Conservation (phyloP, 2,113 vertebrate genomes). For the Amia ocellicauda region DNA sequence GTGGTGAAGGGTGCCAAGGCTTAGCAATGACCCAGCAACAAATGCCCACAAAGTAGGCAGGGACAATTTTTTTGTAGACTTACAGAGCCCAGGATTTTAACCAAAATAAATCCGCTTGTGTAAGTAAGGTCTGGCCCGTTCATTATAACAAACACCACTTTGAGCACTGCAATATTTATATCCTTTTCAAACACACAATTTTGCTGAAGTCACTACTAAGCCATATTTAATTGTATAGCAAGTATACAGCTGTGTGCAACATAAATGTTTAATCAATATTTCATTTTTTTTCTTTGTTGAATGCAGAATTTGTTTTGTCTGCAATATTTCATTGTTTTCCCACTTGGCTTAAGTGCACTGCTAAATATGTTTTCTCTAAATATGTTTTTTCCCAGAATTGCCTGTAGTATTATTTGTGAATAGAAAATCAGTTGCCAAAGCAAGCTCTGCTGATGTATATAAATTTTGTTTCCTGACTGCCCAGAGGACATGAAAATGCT, state of each 20-base stretch:
- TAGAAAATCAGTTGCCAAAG: background rate
- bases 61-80: no score
- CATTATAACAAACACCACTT: background rate
- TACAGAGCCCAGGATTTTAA: background rate
- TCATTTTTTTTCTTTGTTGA: background rate
- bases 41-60: no score
- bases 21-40: no score
- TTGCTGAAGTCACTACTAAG: background rate
- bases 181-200: background rate
- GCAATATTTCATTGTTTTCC: background rate
- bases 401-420: background rate
- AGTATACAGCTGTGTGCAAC: background rate
- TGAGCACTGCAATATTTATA: background rate
- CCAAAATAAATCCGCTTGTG: background rate
- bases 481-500: background rate
- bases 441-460: conserved; percentile 4
- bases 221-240: background rate
- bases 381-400: no score
- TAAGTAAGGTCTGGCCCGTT: background rate
- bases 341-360: background rate
- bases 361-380: background rate
- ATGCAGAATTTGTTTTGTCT: background rate
- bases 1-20: no score
- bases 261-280: background rate
- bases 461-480: background rate